Percentiles rank a stretch among this genome's conserved stretches.
phyloP scores from a whole-genome alignment of 2,797 vertebrate genomes.

The Microcaecilia unicolor region DNA sequence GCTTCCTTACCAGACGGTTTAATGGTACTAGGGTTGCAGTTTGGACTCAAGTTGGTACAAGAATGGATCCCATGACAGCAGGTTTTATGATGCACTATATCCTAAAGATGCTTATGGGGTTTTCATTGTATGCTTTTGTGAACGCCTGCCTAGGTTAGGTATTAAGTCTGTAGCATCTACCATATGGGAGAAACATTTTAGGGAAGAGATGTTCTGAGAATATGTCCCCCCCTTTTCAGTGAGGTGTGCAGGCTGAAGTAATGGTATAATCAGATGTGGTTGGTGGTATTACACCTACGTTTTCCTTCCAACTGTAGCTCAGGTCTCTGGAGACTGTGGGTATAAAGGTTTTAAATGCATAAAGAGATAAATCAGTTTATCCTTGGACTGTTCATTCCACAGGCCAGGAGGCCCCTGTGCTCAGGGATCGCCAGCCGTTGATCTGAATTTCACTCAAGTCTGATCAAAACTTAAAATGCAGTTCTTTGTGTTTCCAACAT shows the following conservation, averaged over 20 bases:
- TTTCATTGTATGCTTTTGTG: slow-evolving; percentile 2
- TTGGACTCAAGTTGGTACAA: background rate
- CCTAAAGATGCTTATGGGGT: slow-evolving; percentile 16
- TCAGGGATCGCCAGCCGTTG: too few relatives aligned
- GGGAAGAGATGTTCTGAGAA: too few relatives aligned
- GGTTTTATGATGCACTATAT: background rate
- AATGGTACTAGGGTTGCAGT: background rate
- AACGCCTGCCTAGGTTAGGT: slow-evolving; percentile 24
- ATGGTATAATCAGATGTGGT: slow-evolving; percentile 45
- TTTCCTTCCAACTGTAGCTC: too few relatives aligned
- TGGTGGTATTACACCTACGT: too few relatives aligned
- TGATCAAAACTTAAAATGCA: too few relatives aligned
- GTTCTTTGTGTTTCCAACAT: too few relatives aligned
- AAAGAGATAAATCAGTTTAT: too few relatives aligned
- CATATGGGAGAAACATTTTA: slow-evolving; percentile 26
- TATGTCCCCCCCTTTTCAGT: slow-evolving; percentile 35
- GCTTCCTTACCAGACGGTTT: background rate
- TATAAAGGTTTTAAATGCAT: too few relatives aligned
- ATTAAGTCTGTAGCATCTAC: slow-evolving; percentile 27
- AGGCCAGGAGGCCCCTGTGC: too few relatives aligned
- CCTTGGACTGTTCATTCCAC: too few relatives aligned
- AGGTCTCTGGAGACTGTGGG: too few relatives aligned
- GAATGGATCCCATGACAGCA: background rate
- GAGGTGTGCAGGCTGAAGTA: slow-evolving; percentile 27
- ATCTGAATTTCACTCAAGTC: too few relatives aligned